These are phyloP conservation scores for Idaea aversata DNA, from an alignment of 2,888 invertebrate species.

Conservation along the genomic window DNA sequence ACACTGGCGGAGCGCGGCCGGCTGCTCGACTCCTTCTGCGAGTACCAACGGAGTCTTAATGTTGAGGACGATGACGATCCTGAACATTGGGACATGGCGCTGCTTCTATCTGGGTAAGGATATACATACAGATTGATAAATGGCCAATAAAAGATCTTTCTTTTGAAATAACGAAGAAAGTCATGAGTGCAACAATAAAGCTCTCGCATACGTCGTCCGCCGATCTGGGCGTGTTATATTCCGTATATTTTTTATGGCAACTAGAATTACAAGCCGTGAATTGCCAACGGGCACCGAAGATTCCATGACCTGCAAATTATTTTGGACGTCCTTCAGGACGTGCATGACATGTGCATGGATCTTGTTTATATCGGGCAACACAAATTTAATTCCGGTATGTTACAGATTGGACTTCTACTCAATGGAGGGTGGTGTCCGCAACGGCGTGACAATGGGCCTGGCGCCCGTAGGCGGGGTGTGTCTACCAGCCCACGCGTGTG, in stretches of 20 bases:
- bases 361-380: too few relatives aligned
- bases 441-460: conserved; percentile 89
- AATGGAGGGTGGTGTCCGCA: conserved; percentile 84
- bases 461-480: conserved; percentile 91
- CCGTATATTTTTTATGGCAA: too few relatives aligned
- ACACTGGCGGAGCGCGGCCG: conserved; percentile 83
- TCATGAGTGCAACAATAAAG: too few relatives aligned
- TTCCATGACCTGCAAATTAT: too few relatives aligned
- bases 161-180: too few relatives aligned
- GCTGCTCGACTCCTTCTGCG: conserved; percentile 87
- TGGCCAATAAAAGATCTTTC: background rate
- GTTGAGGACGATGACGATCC: conserved; percentile 84
- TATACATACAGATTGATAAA: background rate
- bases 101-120: conserved; percentile 85
- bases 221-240: too few relatives aligned
- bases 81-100: conserved; percentile 89
- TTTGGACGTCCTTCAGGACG: too few relatives aligned
- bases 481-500: conserved; percentile 85
- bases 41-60: conserved; percentile 84
- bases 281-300: too few relatives aligned
- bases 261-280: too few relatives aligned
- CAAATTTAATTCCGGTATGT: conserved; percentile 15
- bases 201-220: too few relatives aligned
- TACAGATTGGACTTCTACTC: conserved; percentile 86
- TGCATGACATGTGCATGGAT: too few relatives aligned